These are phyloP conservation scores for Dendrolimus pini DNA, from an alignment of 2,888 invertebrate species.

Conservation along the genomic window DNA sequence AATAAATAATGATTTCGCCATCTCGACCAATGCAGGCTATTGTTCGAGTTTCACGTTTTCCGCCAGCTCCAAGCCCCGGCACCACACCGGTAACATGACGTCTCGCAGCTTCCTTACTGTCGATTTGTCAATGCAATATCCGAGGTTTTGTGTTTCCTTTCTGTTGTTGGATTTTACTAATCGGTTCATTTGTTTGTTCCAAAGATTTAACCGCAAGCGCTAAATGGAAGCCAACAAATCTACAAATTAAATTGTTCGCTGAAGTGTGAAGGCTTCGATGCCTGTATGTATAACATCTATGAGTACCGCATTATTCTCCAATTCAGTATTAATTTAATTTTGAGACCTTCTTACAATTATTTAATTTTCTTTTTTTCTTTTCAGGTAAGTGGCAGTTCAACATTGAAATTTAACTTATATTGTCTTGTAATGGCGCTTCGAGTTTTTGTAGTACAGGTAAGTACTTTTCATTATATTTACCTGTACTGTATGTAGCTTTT, in stretches of 20 bases:
- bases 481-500: too few relatives aligned
- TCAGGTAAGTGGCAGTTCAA: conserved; percentile 5
- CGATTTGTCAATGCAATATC: conserved; percentile 36
- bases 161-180: conserved; percentile 11
- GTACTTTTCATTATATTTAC: too few relatives aligned
- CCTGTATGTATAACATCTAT: too few relatives aligned
- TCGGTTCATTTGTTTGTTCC: conserved; percentile 2
- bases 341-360: neutral
- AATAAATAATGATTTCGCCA: conserved; percentile 69
- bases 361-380: conserved; percentile 1
- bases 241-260: neutral
- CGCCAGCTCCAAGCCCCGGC: conserved; percentile 28
- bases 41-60: conserved; percentile 56
- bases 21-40: conserved; percentile 48
- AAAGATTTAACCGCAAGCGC: neutral
- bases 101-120: conserved; percentile 30
- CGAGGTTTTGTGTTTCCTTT: conserved; percentile 19
- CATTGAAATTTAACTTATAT: neutral
- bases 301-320: too few relatives aligned
- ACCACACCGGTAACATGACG: conserved; percentile 34
- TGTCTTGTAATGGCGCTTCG: too few relatives aligned
- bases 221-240: neutral
- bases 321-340: too few relatives aligned
- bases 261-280: neutral
- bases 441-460: too few relatives aligned